Percentiles rank a stretch among this genome's conserved stretches.
phyloP scores from a whole-genome alignment of 2,888 invertebrate genomes.

The Pilophorus perplexus region DNA sequence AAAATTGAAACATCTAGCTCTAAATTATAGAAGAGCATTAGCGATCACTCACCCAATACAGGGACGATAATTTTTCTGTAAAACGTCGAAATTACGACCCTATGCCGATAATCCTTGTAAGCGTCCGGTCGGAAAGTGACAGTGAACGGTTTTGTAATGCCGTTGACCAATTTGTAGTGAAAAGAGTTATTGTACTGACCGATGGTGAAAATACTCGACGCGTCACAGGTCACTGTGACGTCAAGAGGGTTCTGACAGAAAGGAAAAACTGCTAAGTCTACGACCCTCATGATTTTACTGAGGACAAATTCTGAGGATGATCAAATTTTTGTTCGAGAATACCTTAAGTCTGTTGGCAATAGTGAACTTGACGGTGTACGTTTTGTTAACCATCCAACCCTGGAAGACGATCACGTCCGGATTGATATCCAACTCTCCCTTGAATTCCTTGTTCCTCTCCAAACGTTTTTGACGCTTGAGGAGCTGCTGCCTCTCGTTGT shows the following conservation, averaged over 20 bases:
- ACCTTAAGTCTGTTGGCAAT: conserved; percentile 30
- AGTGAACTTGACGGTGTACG: conserved; percentile 22
- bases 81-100: neutral
- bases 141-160: conserved; percentile 15
- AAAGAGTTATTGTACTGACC: neutral
- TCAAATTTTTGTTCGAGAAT: too few relatives aligned
- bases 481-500: conserved; percentile 29
- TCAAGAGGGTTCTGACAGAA: conserved; percentile 30
- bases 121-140: conserved; percentile 26
- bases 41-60: conserved; percentile 30
- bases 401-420: conserved; percentile 30
- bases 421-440: conserved; percentile 24
- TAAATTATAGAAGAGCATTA: too few relatives aligned
- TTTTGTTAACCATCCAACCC: conserved; percentile 4
- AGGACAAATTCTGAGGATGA: too few relatives aligned
- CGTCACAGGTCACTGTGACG: conserved; percentile 14
- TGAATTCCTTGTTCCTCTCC: conserved; percentile 23
- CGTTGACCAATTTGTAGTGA: conserved; percentile 26
- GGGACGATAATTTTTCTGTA: conserved; percentile 24
- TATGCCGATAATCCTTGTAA: conserved; percentile 14
- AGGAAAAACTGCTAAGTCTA: too few relatives aligned
- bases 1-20: too few relatives aligned
- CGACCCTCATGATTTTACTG: too few relatives aligned
- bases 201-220: conserved; percentile 13
- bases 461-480: conserved; percentile 9